Conservation (phyloP, 2,113 vertebrate genomes). For the Microcebus lehilahytsara region DNA sequence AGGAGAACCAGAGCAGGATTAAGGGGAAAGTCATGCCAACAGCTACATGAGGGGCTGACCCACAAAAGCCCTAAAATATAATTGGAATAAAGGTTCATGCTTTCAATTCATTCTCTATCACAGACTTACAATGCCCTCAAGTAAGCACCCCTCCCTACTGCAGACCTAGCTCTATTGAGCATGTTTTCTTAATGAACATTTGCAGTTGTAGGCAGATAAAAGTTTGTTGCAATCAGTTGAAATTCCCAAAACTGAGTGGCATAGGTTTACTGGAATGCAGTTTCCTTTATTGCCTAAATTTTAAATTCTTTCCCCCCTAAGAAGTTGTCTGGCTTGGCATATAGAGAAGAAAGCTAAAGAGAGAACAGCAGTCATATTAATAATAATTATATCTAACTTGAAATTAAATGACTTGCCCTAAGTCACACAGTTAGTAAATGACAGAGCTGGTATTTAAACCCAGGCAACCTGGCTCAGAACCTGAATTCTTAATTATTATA, state of each 20-base stretch:
- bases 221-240: neutral
- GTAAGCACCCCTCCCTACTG: neutral
- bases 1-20: neutral
- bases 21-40: neutral
- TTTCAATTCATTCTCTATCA: neutral
- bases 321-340: neutral
- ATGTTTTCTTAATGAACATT: neutral
- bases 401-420: neutral
- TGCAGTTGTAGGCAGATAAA: neutral
- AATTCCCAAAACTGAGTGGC: neutral
- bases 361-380: neutral
- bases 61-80: neutral
- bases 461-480: neutral
- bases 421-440: neutral
- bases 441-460: neutral
- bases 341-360: neutral
- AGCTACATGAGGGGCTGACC: neutral
- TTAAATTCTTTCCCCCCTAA: constrained; percentile 14
- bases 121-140: neutral
- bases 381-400: neutral
- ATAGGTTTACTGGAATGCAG: neutral
- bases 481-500: neutral
- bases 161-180: neutral
- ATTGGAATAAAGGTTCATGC: neutral
- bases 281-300: neutral